These are phyloP conservation scores for Scarus forsteni DNA, from an alignment of 2,797 vertebrate species.

Conservation along the genomic window DNA sequence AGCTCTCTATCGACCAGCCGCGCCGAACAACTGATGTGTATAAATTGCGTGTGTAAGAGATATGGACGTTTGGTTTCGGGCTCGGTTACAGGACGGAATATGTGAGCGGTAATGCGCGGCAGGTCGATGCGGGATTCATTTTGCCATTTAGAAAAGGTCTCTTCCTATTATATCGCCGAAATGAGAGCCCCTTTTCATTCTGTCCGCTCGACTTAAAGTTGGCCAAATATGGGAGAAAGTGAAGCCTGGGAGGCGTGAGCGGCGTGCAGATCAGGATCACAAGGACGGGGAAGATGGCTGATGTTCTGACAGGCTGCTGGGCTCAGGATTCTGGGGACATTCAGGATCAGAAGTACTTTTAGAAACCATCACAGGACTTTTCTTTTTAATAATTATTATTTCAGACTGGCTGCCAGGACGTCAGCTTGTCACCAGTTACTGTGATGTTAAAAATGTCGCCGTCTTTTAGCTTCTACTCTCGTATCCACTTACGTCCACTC, in stretches of 20 bases:
- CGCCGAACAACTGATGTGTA: conserved; percentile 69
- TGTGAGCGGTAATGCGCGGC: conserved; percentile 55
- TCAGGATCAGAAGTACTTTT: conserved; percentile 6
- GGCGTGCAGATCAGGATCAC: conserved; percentile 64
- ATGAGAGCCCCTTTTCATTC: conserved; percentile 69
- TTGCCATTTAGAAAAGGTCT: conserved; percentile 74
- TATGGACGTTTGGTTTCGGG: conserved; percentile 79
- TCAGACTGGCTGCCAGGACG: neutral
- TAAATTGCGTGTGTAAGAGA: conserved; percentile 80
- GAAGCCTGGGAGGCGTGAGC: conserved; percentile 59
- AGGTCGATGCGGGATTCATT: conserved; percentile 74
- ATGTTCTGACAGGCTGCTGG: conserved; percentile 15
- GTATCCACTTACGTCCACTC: conserved; percentile 14
- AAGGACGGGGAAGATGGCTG: conserved; percentile 12
- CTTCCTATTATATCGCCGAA: conserved; percentile 74
- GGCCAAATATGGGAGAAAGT: conserved; percentile 65
- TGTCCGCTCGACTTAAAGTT: conserved; percentile 67
- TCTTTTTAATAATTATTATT: neutral
- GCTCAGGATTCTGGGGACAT: neutral
- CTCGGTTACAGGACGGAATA: conserved; percentile 67
- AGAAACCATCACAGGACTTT: neutral
- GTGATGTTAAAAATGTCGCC: conserved; percentile 7
- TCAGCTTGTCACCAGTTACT: conserved; percentile 10
- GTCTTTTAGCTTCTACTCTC: conserved; percentile 12
- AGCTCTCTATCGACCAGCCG: conserved; percentile 65